Conservation (phyloP, 2,888 invertebrate species). For the Trissoscelio sp. region DNA sequence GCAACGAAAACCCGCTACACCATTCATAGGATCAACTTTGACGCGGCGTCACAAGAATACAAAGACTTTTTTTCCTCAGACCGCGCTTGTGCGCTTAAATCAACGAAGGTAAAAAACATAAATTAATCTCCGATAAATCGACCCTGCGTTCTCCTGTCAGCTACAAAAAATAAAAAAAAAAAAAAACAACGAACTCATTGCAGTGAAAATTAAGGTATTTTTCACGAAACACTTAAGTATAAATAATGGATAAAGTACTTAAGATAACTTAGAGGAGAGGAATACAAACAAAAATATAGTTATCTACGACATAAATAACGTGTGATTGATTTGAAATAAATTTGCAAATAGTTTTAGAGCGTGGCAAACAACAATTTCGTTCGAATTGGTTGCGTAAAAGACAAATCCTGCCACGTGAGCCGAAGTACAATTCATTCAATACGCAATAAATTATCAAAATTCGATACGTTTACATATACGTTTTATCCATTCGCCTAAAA, state of each 20-base stretch:
- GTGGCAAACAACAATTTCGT: not conserved
- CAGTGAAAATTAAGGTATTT: constrained; percentile 35
- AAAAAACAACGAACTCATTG: too few species aligned
- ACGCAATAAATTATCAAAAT: constrained; percentile 25
- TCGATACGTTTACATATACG: constrained; percentile 5
- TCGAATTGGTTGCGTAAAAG: not conserved
- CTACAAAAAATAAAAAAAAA: too few species aligned
- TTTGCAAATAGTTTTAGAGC: too few species aligned
- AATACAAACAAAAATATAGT: not conserved
- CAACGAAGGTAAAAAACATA: too few species aligned
- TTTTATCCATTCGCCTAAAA: not conserved
- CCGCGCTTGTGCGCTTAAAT: too few species aligned
- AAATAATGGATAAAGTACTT: constrained; percentile 28
- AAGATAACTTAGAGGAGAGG: constrained; percentile 10
- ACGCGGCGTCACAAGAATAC: too few species aligned
- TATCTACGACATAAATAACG: constrained; percentile 25
- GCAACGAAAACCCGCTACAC: too few species aligned
- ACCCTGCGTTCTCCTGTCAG: not conserved
- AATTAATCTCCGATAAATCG: too few species aligned
- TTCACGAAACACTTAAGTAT: constrained; percentile 40
- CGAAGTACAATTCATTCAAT: constrained; percentile 3
- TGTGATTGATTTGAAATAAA: too few species aligned
- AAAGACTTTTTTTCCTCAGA: too few species aligned
- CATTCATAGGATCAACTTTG: too few species aligned
- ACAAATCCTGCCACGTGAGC: not conserved